Percentiles rank a stretch among this genome's conserved stretches.
Conservation (phyloP, 2,888 invertebrate genomes). For the Hydropsyche betteni region DNA sequence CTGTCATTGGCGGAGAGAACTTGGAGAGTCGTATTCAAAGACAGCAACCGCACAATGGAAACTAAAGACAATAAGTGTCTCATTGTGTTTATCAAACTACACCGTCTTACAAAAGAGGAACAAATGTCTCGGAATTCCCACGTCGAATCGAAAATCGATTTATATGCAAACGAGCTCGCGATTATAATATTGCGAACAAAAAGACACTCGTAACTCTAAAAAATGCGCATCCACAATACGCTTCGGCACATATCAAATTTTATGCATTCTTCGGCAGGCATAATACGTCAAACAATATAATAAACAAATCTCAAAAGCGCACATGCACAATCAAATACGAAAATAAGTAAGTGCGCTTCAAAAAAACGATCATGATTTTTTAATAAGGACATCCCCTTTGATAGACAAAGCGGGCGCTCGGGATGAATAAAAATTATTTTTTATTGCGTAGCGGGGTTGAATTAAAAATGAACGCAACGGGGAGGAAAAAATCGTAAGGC, state of each 20-base stretch:
- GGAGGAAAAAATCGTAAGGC: conserved; percentile 46
- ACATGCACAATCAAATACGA: not conserved
- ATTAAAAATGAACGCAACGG: conserved; percentile 45
- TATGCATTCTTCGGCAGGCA: no score
- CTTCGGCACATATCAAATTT: no score
- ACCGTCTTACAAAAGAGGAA: conserved; percentile 16
- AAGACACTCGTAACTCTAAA: no score
- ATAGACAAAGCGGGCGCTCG: conserved; percentile 40
- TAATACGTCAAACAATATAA: no score
- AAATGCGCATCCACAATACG: no score
- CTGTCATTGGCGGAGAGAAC: conserved; percentile 3
- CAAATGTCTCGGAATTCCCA: conserved; percentile 12
- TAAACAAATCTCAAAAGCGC: no score
- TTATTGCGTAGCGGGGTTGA: conserved; percentile 43
- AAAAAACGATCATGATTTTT: conserved; percentile 43
- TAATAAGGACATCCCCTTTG: conserved; percentile 44
- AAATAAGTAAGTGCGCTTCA: conserved; percentile 25
- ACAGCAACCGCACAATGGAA: conserved; percentile 12
- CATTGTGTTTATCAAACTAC: conserved; percentile 3
- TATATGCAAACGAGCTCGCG: no score
- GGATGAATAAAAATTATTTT: conserved; percentile 31
- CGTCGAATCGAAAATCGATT: not conserved
- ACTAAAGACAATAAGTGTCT: conserved; percentile 27
- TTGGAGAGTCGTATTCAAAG: conserved; percentile 8
- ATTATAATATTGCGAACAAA: no score